Percentiles rank a stretch among this genome's conserved stretches.
phyloP scores from a whole-genome alignment of 2,888 invertebrate genomes.

The Eristalis tenax region DNA sequence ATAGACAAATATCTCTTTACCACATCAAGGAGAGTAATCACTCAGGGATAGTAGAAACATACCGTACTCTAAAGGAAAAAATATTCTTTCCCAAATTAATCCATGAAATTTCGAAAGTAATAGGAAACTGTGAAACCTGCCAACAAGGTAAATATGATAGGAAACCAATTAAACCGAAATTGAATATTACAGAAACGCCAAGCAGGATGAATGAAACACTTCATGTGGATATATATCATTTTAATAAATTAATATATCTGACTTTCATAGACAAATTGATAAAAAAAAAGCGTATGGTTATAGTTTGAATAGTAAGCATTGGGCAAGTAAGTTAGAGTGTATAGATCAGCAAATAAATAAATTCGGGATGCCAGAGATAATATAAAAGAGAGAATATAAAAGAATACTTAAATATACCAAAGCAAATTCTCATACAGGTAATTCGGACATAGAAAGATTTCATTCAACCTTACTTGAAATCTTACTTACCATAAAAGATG shows the following conservation, averaged over 20 bases:
- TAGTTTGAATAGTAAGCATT: not conserved
- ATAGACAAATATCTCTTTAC: too few species aligned
- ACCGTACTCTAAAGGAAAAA: not conserved
- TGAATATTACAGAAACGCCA: not conserved
- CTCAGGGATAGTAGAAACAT: not conserved
- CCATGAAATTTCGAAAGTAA: slow-evolving; percentile 3
- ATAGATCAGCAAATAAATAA: slow-evolving; percentile 11
- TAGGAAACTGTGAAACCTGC: slow-evolving; percentile 21
- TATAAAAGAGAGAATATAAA: slow-evolving; percentile 19
- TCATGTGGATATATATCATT: too few species aligned
- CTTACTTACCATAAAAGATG: too few species aligned
- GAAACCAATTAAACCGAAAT: slow-evolving; percentile 3
- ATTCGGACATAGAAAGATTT: not conserved
- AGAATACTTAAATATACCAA: slow-evolving; percentile 6
- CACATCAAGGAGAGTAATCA: not conserved
- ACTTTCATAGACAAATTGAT: too few species aligned
- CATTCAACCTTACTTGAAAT: too few species aligned
- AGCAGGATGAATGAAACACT: not conserved
- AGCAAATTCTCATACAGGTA: not conserved
- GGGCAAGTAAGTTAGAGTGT: slow-evolving; percentile 10
- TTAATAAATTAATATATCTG: too few species aligned
- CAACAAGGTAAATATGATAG: slow-evolving; percentile 17
- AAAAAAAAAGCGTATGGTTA: not conserved
- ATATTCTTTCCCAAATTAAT: slow-evolving; percentile 9
- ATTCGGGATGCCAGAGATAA: slow-evolving; percentile 9